Base-by-base conservation (phyloP, 1,140 invertebrate species). In the Platorchestia sp. region DNA sequence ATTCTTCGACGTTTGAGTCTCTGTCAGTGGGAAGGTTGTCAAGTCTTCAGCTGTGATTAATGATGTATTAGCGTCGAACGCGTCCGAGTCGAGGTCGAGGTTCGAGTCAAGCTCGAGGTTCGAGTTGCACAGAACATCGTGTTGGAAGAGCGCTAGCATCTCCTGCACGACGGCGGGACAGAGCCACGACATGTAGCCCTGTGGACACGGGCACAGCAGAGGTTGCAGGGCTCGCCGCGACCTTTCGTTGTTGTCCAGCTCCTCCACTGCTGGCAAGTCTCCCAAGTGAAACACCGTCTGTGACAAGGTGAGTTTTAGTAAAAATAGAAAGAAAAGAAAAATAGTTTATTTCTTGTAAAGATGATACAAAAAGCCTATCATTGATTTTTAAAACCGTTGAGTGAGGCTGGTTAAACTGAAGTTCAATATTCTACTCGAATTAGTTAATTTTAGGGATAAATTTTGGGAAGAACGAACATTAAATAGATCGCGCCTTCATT, bases 271-370 rank as follows among this genome's bases (percentile, higher is more conserved):
- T 42, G 87, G 87, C n/a, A 89, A 44, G 41, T 89, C 87, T 41
- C 87, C 87, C 36, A 89, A 41, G 27, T 89, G 87, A 41, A 89
- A 89, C 87, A 89, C 87, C 87, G 87, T 89, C 87, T 89, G 87
- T 89, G 41, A 89, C 5, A 89, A 89, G n/a, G n/a, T 42, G 43
- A 89, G n/a, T 42, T 89, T 36, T 42, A 6, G 14, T 89, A 42
- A 36, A 43, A 42, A 89, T 89, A 42, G 42, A 42, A 5, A 42
- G 10, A 89, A 75, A 16, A 16, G 36, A 75, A 75, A 75, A 75
- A 75, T n/a, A n/a, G n/a, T 89, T 5, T 43, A 42, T 19, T 89
- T 89, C 43, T 42, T 43, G 27, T 89, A 3, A 36, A 75, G 36
- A 75, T 27, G 3, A 75, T 36, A 22, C 59, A 36, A 75, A n/a